These are phyloP conservation scores for Papilio demoleus DNA, from an alignment of 2,888 invertebrate genomes.

Conservation along the genomic window DNA sequence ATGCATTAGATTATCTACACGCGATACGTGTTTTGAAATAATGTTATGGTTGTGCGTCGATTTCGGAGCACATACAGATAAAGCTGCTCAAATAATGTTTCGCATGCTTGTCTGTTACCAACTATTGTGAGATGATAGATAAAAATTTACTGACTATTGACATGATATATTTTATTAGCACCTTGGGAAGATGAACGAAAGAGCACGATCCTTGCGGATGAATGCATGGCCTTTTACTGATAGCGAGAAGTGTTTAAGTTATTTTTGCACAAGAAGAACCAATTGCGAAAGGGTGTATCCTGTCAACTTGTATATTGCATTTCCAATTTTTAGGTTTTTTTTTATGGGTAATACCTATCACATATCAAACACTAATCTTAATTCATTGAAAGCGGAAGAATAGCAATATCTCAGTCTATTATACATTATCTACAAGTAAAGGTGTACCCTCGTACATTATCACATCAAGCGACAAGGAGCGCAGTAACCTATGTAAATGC, in stretches of 20 bases:
- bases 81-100: constrained; percentile 65
- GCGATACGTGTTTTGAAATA: constrained; percentile 79
- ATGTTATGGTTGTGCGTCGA: constrained; percentile 66
- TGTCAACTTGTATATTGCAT: no score
- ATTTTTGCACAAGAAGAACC: no score
- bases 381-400: background rate
- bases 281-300: no score
- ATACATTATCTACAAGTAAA: background rate
- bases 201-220: background rate
- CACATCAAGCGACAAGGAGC: constrained; percentile 51
- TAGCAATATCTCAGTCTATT: background rate
- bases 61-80: constrained; percentile 58
- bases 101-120: constrained; percentile 44
- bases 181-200: constrained; percentile 23
- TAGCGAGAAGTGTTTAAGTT: no score
- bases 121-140: constrained; percentile 28
- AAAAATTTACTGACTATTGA: constrained; percentile 12
- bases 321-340: no score
- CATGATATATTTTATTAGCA: constrained; percentile 38
- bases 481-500: constrained; percentile 74
- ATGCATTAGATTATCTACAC: constrained; percentile 76
- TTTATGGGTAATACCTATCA: no score
- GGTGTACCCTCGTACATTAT: constrained; percentile 42
- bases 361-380: background rate
- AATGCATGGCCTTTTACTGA: background rate